These are phyloP conservation scores for Pentalonia nigronervosa DNA, from an alignment of 1,140 invertebrate species.

Conservation along the genomic window DNA sequence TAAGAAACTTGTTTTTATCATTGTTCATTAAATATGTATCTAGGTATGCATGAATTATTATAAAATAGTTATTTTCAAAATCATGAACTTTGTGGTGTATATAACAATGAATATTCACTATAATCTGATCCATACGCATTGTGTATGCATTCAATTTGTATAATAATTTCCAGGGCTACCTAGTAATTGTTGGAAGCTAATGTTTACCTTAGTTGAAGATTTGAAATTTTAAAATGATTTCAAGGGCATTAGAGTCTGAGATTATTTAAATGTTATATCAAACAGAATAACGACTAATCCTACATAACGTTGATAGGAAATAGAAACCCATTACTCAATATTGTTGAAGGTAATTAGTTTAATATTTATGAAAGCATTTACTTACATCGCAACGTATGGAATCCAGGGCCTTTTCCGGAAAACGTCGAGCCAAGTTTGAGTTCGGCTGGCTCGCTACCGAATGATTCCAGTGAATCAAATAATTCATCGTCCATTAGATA, in stretches of 20 bases:
- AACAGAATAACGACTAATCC: background rate
- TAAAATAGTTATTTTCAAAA: background rate
- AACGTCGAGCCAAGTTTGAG: conserved; percentile 85
- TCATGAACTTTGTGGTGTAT: background rate
- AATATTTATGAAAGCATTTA: conserved; percentile 60
- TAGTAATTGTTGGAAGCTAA: background rate
- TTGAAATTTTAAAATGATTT: background rate
- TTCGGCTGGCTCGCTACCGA: conserved; percentile 65
- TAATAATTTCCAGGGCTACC: background rate
- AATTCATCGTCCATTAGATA: conserved; percentile 53
- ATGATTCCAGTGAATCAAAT: conserved; percentile 31
- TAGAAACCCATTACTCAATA: background rate
- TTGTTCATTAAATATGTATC: background rate
- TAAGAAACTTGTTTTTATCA: background rate
- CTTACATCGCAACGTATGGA: conserved; percentile 90
- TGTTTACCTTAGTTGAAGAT: background rate
- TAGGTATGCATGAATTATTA: background rate
- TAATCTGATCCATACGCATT: background rate
- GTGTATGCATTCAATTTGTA: background rate
- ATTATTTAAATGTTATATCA: background rate
- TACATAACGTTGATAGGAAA: background rate
- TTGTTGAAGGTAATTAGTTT: background rate
- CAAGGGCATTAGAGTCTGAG: background rate
- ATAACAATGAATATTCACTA: background rate
- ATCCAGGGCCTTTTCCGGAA: conserved; percentile 74